Evolutionary conservation across 2,888 invertebrate genomes (phyloP), one percentile per base, ranked within the genome.

Genomic region (Drosophila barbarae): DNA sequence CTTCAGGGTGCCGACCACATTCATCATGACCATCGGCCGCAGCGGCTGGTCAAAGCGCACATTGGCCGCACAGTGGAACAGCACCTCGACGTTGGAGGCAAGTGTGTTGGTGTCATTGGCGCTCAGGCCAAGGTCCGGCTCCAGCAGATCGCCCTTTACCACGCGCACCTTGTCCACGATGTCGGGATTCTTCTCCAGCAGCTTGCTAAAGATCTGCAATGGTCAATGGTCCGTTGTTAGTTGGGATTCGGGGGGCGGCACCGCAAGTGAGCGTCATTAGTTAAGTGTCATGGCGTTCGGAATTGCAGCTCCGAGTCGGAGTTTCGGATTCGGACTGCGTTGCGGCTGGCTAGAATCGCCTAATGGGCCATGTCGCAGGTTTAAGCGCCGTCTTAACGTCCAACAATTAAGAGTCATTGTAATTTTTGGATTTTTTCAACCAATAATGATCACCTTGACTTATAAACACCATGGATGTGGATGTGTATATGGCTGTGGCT

Each of bases 61-160:
- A 77, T 96, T 96, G 7, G 96, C 96, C 1, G 96, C 96, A 85
- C 95, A 94, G 86, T 96, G 96, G 86, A 96, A 94, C 1, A 96
- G 91, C 12, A 96, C 91, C 53, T 94, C 91, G 47, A 95, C 93
- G 51, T 93, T 91, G 35, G 91, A 89, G 64, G 91, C 90, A 18
- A 95, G 85, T 52, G 91, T 90, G 49, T 90, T 88, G 47, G 91
- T 91, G 74, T 93, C 93, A 28, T 91, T 90, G 26, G 91, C 87
- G 34, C 91, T 91, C 21, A 94, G 89, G 0, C 92, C 93, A 46
- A 95, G 90, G 18, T 91, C 90, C 4, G 92, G 91, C 44, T 90
- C 90, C 18, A 92, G 89, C 15, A 93, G 91, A 82, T 94, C 94
- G 5, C 95, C 94, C 51, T 91, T 88, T 23, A 96, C 90, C 0